These are phyloP conservation scores for Peromyscus aztecus DNA, from an alignment of 2,797 vertebrate genomes.

Conservation along the genomic window DNA sequence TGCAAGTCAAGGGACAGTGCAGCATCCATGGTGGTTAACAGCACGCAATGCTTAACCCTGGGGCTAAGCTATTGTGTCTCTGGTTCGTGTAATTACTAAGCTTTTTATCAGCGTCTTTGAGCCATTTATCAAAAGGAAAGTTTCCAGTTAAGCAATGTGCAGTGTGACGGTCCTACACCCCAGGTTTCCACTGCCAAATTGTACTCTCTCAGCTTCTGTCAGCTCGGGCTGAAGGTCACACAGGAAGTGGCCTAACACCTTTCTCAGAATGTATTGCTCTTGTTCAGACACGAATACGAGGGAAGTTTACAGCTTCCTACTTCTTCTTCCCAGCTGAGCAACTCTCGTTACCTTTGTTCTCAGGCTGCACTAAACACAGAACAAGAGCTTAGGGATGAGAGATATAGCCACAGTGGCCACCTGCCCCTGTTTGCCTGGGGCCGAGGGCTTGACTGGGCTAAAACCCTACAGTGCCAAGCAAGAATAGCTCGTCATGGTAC, in stretches of 20 bases:
- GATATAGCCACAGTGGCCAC: too few species aligned
- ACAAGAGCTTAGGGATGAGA: neutral
- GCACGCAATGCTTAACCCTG: neutral
- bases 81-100: too few species aligned
- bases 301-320: neutral
- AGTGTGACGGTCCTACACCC: too few species aligned
- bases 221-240: neutral
- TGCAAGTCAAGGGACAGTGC: neutral
- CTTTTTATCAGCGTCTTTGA: neutral
- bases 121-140: neutral
- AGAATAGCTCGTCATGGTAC: neutral
- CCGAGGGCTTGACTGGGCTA: neutral
- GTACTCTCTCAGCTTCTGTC: too few species aligned
- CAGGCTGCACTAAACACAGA: neutral
- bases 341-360: neutral
- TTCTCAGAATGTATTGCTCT: neutral
- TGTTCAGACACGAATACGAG: neutral
- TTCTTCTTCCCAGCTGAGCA: neutral
- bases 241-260: neutral
- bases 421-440: neutral
- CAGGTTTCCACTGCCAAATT: neutral
- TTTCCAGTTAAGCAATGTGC: neutral
- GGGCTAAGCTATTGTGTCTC: too few species aligned
- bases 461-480: neutral
- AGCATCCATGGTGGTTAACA: neutral